These are phyloP conservation scores for Graphium colonna DNA, from an alignment of 2,888 invertebrate genomes.

Conservation along the genomic window DNA sequence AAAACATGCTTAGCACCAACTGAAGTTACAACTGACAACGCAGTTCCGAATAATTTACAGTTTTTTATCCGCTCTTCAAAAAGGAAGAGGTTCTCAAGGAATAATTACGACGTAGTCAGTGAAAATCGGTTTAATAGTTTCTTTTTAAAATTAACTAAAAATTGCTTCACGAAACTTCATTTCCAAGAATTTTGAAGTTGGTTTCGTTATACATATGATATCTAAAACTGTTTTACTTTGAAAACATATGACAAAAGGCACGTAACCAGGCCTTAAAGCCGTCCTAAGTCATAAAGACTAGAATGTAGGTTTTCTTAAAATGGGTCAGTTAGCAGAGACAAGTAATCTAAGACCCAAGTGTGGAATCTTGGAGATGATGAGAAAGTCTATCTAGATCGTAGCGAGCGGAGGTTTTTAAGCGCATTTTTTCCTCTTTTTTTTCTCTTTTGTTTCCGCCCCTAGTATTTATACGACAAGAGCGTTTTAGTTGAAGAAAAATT, in stretches of 20 bases:
- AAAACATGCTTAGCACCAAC: no score
- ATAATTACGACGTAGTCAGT: no score
- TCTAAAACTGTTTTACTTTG: no score
- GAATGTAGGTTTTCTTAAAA: constrained; percentile 22
- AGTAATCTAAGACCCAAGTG: constrained; percentile 18
- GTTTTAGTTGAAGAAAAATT: not conserved
- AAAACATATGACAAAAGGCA: not conserved
- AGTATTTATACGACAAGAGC: not conserved
- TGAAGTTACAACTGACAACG: no score
- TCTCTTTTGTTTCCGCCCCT: not conserved
- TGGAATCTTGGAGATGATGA: constrained; percentile 22
- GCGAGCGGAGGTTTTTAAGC: constrained; percentile 17
- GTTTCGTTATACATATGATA: no score
- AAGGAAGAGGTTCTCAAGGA: no score
- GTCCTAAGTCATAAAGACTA: constrained; percentile 8
- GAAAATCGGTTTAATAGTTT: no score
- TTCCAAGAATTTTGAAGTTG: no score
- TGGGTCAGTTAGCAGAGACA: constrained; percentile 22
- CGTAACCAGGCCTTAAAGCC: constrained; percentile 7
- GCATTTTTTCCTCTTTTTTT: constrained; percentile 16
- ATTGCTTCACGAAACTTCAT: no score
- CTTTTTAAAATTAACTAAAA: no score
- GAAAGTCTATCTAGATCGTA: constrained; percentile 22
- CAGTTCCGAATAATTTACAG: no score
- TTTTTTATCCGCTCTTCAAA: no score